Percentiles rank a stretch among this genome's conserved stretches.
phyloP scores from a whole-genome alignment of 1,140 invertebrate species.

The Lepidostoma basale region DNA sequence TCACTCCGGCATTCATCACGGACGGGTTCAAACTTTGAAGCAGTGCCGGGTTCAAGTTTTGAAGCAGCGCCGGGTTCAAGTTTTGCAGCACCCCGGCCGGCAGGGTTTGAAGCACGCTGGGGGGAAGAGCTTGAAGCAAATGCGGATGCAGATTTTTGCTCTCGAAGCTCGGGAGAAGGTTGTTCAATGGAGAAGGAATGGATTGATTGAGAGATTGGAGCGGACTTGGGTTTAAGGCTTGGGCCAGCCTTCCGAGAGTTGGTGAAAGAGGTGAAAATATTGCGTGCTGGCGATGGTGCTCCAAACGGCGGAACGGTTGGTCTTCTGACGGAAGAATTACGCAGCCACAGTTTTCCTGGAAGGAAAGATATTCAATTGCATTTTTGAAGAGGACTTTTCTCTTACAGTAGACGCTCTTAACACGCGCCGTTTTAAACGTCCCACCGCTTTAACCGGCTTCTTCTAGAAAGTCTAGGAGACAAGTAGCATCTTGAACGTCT shows the following conservation, averaged over 20 bases:
- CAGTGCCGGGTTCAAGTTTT: slow-evolving; percentile 47
- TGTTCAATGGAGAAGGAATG: not conserved
- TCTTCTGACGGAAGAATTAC: slow-evolving; percentile 80
- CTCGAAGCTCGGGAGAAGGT: slow-evolving; percentile 32
- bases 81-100: slow-evolving; percentile 29
- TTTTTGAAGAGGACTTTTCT: too few species aligned
- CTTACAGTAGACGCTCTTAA: too few species aligned
- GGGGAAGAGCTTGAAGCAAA: slow-evolving; percentile 15
- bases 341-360: slow-evolving; percentile 84
- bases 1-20: not conserved
- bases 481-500: too few species aligned
- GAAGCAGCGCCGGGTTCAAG: slow-evolving; percentile 55
- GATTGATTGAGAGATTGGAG: slow-evolving; percentile 29
- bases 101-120: slow-evolving; percentile 13
- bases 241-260: slow-evolving; percentile 57
- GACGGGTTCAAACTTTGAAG: slow-evolving; percentile 30
- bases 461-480: too few species aligned
- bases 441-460: too few species aligned
- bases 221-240: slow-evolving; percentile 33
- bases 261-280: slow-evolving; percentile 63
- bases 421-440: too few species aligned
- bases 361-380: too few species aligned
- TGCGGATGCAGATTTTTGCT: slow-evolving; percentile 38
- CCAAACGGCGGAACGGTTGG: slow-evolving; percentile 82
- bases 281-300: slow-evolving; percentile 90